Conservation (phyloP, 2,113 vertebrate species). For the Lepisosteus oculatus region DNA sequence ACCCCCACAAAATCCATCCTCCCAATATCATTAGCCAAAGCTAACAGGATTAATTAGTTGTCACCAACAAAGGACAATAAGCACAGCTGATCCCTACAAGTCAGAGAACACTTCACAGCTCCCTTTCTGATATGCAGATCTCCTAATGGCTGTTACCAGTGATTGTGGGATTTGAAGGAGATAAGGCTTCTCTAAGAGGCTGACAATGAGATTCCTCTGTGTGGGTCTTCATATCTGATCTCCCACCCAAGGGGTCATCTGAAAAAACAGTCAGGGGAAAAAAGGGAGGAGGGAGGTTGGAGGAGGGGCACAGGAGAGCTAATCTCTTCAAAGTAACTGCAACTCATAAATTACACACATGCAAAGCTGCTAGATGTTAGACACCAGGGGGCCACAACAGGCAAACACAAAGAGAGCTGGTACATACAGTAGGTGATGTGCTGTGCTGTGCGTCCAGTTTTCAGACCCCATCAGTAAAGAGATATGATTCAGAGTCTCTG, state of each 20-base stretch:
- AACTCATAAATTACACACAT: slow-evolving; percentile 1
- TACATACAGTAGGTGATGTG: background rate
- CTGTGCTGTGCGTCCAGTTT: background rate
- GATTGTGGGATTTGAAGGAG: slow-evolving; percentile 29
- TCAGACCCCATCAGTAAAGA: background rate
- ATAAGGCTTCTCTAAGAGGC: slow-evolving; percentile 20
- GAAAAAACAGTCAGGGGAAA: background rate
- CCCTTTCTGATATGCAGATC: slow-evolving; percentile 43
- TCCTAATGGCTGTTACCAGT: slow-evolving; percentile 31
- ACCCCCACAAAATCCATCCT: background rate
- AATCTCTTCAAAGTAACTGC: slow-evolving; percentile 22
- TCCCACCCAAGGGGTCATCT: background rate
- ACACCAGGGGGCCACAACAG: background rate
- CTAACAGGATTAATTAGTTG: slow-evolving; percentile 44
- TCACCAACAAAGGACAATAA: slow-evolving; percentile 36
- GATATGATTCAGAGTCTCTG: background rate
- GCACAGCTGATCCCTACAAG: slow-evolving; percentile 27
- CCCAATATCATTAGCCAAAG: slow-evolving; percentile 15
- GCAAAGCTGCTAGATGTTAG: background rate
- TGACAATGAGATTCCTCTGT: slow-evolving; percentile 9
- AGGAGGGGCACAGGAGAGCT: background rate
- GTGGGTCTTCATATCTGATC: background rate
- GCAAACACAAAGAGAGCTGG: background rate
- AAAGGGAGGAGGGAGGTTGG: background rate
- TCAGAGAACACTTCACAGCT: slow-evolving; percentile 27